These are phyloP conservation scores for Emydocephalus ijimae DNA, from an alignment of 2,113 vertebrate genomes.

Conservation along the genomic window DNA sequence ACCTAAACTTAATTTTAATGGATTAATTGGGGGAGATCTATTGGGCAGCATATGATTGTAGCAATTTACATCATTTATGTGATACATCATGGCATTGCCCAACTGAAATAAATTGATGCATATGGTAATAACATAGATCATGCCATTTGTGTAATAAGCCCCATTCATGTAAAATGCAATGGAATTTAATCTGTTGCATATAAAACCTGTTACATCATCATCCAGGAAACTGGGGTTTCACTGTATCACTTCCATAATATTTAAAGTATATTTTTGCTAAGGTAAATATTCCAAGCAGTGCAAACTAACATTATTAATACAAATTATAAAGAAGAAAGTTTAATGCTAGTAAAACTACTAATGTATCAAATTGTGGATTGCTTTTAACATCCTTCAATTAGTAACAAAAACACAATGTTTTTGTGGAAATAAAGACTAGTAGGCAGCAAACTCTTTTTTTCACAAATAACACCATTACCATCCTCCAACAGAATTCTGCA, in stretches of 20 bases:
- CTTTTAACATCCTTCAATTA: neutral
- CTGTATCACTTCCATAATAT: neutral
- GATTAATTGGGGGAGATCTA: neutral
- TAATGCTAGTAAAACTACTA: neutral
- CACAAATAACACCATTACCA: neutral
- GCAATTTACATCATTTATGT: neutral
- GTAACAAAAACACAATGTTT: neutral
- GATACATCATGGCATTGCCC: neutral
- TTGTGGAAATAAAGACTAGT: neutral
- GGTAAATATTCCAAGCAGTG: neutral
- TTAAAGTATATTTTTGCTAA: neutral
- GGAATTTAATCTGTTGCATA: neutral
- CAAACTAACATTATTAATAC: neutral
- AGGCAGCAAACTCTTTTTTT: neutral
- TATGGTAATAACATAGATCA: neutral
- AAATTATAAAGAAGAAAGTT: neutral
- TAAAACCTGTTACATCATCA: neutral
- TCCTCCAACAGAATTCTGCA: neutral
- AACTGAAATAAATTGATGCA: neutral
- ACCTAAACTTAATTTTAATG: neutral
- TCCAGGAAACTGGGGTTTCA: neutral
- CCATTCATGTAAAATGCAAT: neutral
- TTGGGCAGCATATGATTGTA: neutral
- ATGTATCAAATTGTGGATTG: neutral
- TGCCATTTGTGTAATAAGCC: neutral